Evolutionary conservation across 2,113 vertebrate species (phyloP).

Genomic region (Struthidea cinerea): DNA sequence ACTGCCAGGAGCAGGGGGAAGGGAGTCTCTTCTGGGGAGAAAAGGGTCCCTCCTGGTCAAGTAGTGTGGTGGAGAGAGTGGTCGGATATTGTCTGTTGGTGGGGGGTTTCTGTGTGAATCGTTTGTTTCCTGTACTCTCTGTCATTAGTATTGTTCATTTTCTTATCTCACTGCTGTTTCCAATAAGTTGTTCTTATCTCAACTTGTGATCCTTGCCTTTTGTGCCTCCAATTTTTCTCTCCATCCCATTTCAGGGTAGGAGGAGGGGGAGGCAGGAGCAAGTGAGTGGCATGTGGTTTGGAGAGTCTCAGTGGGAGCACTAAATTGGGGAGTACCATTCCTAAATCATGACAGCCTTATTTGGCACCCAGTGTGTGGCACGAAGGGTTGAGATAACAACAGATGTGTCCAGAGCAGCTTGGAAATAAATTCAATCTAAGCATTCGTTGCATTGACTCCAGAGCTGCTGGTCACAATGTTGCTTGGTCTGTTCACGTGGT

Average conservation of each 20-base stretch:
- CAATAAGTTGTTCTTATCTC: background rate
- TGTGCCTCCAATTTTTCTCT: background rate
- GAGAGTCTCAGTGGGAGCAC: background rate
- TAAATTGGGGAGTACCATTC: background rate
- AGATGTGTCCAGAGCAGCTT: background rate
- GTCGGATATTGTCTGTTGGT: background rate
- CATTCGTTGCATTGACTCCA: background rate
- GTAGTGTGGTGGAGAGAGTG: background rate
- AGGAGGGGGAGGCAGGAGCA: background rate
- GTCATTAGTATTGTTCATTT: background rate
- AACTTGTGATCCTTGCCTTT: background rate
- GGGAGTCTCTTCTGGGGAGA: background rate
- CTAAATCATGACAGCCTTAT: background rate
- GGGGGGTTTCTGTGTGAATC: background rate
- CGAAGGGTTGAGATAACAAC: background rate
- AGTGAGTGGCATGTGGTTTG: background rate
- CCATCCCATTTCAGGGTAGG: fast-evolving
- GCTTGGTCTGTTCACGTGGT: background rate
- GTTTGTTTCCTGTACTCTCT: background rate
- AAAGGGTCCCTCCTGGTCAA: background rate
- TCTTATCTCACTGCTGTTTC: background rate
- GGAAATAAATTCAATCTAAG: background rate
- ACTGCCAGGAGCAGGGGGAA: background rate
- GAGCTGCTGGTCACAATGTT: background rate
- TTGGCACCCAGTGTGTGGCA: background rate